Conservation (phyloP, 2,797 vertebrate genomes). For the Mionectes olivaceus region DNA sequence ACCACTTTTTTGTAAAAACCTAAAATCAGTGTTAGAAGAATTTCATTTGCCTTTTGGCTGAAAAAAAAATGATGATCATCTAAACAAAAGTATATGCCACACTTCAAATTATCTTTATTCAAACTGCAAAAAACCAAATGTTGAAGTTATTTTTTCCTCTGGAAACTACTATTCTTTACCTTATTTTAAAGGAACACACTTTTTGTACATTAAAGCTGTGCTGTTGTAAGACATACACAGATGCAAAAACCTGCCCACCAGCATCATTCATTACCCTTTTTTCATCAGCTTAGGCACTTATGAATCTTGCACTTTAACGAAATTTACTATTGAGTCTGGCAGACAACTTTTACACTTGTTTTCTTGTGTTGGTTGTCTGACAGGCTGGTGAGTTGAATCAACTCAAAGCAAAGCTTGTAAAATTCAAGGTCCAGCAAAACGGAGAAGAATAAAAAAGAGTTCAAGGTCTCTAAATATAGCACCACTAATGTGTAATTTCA, state of each 20-base stretch:
- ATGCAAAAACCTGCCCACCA: not conserved
- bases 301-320: not conserved
- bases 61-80: not conserved
- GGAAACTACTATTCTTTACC: not conserved
- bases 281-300: not conserved
- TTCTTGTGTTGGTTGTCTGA: not conserved
- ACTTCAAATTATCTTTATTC: not conserved
- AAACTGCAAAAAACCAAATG: not conserved
- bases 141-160: not conserved
- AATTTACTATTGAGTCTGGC: not conserved
- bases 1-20: not conserved
- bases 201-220: not conserved
- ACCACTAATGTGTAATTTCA: not conserved
- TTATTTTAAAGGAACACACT: not conserved
- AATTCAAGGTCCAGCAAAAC: not conserved
- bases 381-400: not conserved
- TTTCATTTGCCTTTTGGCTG: not conserved
- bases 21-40: not conserved
- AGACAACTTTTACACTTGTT: not conserved
- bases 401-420: not conserved
- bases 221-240: not conserved
- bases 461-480: not conserved
- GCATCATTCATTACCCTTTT: not conserved
- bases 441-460: not conserved
- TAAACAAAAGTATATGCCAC: not conserved